Evolutionary conservation across 2,113 vertebrate species (phyloP).

Genomic region (Colius striatus): DNA sequence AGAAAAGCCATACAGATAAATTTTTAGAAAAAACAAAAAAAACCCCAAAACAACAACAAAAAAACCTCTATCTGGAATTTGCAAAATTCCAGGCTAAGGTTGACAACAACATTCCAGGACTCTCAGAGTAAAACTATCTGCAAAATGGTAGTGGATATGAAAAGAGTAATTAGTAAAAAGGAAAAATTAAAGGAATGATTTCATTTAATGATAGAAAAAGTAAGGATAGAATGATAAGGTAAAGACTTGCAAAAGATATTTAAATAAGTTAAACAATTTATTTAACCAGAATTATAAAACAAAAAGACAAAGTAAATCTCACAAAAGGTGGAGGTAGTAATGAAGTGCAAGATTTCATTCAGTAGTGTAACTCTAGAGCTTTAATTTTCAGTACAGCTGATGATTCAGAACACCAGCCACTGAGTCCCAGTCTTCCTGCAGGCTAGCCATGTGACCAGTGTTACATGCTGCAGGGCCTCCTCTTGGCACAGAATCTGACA

Average conservation of each 20-base stretch:
- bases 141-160: neutral
- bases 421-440: neutral
- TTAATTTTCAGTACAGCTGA: neutral
- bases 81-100: neutral
- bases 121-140: neutral
- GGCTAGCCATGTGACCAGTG: neutral
- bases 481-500: neutral
- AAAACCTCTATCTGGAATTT: neutral
- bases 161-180: neutral
- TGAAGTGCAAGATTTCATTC: neutral
- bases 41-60: too few relatives aligned
- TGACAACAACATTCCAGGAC: neutral
- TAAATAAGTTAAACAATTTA: neutral
- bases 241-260: neutral
- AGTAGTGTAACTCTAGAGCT: neutral
- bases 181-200: neutral
- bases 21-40: neutral
- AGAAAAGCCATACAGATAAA: neutral
- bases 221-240: neutral
- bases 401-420: neutral
- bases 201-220: neutral
- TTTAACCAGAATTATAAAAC: neutral
- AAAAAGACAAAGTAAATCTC: neutral
- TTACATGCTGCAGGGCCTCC: neutral
- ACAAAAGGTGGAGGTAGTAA: neutral